phyloP scores from a whole-genome alignment of 2,797 vertebrate genomes.

The Craterocephalus amniculus region DNA sequence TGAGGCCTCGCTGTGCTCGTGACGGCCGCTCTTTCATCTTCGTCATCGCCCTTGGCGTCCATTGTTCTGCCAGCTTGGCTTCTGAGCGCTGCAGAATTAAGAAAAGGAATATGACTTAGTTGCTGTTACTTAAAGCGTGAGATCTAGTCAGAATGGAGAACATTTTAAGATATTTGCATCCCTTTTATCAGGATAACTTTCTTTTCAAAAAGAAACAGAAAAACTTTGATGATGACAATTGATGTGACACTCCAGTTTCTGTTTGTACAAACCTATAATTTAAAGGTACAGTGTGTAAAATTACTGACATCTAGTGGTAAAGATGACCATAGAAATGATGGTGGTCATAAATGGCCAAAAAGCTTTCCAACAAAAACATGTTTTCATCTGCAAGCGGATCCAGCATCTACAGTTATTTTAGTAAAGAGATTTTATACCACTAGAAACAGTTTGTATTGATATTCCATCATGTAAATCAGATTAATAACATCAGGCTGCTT shows the following conservation, averaged over 20 bases:
- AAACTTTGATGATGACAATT: neutral
- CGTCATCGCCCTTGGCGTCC: conserved; percentile 66
- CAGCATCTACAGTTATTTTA: too few relatives aligned
- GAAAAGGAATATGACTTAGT: conserved; percentile 5
- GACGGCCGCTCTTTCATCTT: conserved; percentile 67
- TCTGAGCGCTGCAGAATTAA: conserved; percentile 82
- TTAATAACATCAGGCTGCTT: too few relatives aligned
- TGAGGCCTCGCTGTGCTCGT: conserved; percentile 79
- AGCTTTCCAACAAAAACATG: too few relatives aligned
- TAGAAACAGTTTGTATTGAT: too few relatives aligned
- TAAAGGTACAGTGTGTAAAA: neutral
- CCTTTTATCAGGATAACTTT: neutral
- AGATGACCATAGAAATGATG: neutral
- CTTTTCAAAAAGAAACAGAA: neutral
- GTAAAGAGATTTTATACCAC: too few relatives aligned
- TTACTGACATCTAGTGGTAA: neutral
- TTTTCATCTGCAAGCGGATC: too few relatives aligned
- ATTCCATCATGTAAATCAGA: too few relatives aligned
- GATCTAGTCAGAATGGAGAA: neutral
- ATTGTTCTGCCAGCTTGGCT: conserved; percentile 66
- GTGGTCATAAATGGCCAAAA: neutral
- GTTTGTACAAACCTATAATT: neutral
- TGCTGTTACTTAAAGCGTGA: neutral
- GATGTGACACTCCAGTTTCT: neutral
- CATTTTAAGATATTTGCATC: neutral